Evolutionary conservation across 2,797 vertebrate genomes (phyloP), one percentile per base, ranked within the genome.

Genomic region (Nyctibius grandis): DNA sequence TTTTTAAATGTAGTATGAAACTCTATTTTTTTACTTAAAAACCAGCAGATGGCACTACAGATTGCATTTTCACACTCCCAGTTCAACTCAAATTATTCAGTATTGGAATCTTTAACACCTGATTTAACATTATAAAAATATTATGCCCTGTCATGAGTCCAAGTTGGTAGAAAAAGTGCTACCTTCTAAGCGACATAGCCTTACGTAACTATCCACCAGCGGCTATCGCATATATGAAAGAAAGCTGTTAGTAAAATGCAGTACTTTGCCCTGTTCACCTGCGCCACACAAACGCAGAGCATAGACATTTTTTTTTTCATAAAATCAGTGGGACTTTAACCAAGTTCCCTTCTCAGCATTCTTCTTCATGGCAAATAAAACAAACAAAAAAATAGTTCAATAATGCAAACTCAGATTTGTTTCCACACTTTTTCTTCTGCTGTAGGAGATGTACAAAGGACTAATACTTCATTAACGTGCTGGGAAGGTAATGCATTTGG

Each of bases 31-130:
- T 53, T 17, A 83, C 51, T 50, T 77, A 20, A 42, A 87, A 31
- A 79, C 97, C 98, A 98, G 97, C 79, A 98, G 98, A 94, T 98
- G 98, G 98, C 98, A 96, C 81, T 96, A 89, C 88, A 97, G 97
- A 89, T 88, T 88, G 69, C 31, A 59, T 26, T 95, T 96, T 95
- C 65, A 54, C 69, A 81, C 29, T 31, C 57, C 36, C n/a, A 42
- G 31, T 16, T 80, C 80, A 42, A 33, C 38, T 91, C 67, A 78
- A 94, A 90, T 17, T 22, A 85, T 14, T 54, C 34, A 5, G 4
- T 38, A 42, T 60, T 53, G 73, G 76, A 89, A 79, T 60, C 57
- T 45, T n/a, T 57, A 95, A 79, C 26, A 87, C 56, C n/a, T 75
- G 95, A 91, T 84, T 79, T 91, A 92, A 85, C 80, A 53, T 73